Base-by-base conservation (phyloP, 2,113 vertebrate genomes). In the Scatophagus argus region DNA sequence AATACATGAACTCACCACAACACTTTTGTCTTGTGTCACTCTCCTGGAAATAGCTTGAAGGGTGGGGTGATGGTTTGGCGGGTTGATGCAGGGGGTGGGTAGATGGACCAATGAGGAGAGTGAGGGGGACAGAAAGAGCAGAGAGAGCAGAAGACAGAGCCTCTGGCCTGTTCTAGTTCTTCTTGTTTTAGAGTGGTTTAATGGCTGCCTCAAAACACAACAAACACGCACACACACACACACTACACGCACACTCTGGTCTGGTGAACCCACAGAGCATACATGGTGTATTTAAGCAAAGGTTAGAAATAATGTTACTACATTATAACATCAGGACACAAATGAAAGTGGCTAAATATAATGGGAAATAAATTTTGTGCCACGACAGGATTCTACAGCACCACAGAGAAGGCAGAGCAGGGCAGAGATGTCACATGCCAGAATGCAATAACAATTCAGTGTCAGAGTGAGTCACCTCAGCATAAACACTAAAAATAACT, bases 11-110 rank as follows among this genome's bases (percentile, higher is more conserved):
- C 77, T 88, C 79, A 74, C 64, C 41, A 31, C 59, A 66, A 63
- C 80, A 81, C 85, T 88, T 90, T 87, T 87, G 86, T 89, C 78
- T 91, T 66, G 81, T 88, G 86, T 85, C 86, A 87, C 47, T 87
- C 83, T 88, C 39, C 77, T 90, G 86, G 84, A 88, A 91, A 89
- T 79, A 77, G 83, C 91, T 85, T 14, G n/a, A 47, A 79, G 83
- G 88, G 36, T 70, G 55, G 7, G 32, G 16, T 1, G 3, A 14
- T 32, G 27, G 25, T 11, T 47, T 43, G 69, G 66, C 1, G 54
- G 14, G 66, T 21, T 69, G 81, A 66, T 67, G 77, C 8, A 60
- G n/a, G 3, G 21, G 70, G 70, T 10, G 38, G 60, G 74, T 36
- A 52, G 55, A 67, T 39, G 78, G 55, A 79, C 55, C 32, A 68